Conservation (phyloP, 2,797 vertebrate genomes). For the Tadarida brasiliensis region DNA sequence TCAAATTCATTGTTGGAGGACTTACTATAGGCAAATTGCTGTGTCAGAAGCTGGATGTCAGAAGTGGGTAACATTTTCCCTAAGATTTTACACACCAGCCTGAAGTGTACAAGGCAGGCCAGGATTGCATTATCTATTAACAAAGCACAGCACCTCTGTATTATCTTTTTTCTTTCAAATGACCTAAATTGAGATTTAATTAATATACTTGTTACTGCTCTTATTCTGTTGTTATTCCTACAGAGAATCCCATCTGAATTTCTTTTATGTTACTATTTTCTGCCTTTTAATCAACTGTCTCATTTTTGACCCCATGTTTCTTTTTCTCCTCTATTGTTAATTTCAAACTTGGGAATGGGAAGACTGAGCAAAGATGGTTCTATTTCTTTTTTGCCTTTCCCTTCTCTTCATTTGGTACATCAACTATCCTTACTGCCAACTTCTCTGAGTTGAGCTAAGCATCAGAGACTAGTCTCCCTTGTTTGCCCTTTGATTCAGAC, state of each 20-base stretch:
- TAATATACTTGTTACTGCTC: background rate
- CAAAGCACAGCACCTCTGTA: background rate
- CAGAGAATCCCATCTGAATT: background rate
- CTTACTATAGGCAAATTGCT: background rate
- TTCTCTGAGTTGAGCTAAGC: constrained; percentile 38
- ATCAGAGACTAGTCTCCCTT: background rate
- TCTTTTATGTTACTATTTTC: constrained; percentile 24
- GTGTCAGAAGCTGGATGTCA: background rate
- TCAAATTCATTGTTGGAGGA: background rate
- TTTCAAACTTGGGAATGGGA: background rate
- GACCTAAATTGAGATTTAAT: constrained; percentile 11
- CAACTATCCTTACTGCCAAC: background rate
- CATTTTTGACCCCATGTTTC: background rate
- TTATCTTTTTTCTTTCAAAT: constrained; percentile 38
- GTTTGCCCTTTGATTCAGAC: constrained; percentile 37
- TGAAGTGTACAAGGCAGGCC: background rate
- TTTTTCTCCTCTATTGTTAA: constrained; percentile 41
- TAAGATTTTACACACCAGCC: background rate
- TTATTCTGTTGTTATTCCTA: background rate
- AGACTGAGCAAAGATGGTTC: background rate
- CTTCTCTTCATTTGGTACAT: constrained; percentile 19
- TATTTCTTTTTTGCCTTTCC: background rate
- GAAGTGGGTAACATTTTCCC: background rate
- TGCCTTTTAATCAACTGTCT: constrained; percentile 33
- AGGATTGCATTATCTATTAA: background rate